Conservation (phyloP, 2,113 vertebrate species). For the Hiodon tergisus region DNA sequence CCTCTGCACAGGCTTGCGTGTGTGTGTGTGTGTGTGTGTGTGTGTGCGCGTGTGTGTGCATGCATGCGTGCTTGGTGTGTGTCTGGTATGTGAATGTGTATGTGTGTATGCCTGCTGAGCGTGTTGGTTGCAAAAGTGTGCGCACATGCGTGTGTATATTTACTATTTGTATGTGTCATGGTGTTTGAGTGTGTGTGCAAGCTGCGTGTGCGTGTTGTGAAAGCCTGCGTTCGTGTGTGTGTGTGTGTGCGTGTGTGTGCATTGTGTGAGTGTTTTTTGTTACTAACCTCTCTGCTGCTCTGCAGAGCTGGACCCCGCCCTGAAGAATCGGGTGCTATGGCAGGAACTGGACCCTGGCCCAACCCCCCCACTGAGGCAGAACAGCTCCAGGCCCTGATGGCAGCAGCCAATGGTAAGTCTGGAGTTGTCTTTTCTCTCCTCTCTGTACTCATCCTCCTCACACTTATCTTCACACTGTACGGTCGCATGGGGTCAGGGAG, state of each 20-base stretch:
- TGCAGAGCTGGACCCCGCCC: not conserved
- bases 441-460: not conserved
- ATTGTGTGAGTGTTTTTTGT: too few species aligned
- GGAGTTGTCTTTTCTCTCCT: slow-evolving; percentile 10
- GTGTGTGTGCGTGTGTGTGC: not conserved
- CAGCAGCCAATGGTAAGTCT: slow-evolving; percentile 84
- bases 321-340: slow-evolving; percentile 22
- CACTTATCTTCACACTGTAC: too few species aligned
- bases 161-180: too few species aligned
- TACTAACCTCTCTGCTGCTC: not conserved
- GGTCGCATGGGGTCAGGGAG: too few species aligned
- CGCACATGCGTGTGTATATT: too few species aligned
- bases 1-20: not conserved
- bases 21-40: slow-evolving; percentile 23
- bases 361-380: slow-evolving; percentile 95
- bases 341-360: slow-evolving; percentile 94
- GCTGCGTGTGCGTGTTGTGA: too few species aligned
- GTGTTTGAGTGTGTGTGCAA: too few species aligned
- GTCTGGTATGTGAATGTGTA: not conserved
- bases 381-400: slow-evolving; percentile 96
- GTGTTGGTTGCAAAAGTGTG: too few species aligned
- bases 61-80: not conserved
- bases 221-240: not conserved
- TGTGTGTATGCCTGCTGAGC: too few species aligned
- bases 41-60: slow-evolving; percentile 14